phyloP scores from a whole-genome alignment of 2,113 vertebrate species.

The Callipepla squamata region DNA sequence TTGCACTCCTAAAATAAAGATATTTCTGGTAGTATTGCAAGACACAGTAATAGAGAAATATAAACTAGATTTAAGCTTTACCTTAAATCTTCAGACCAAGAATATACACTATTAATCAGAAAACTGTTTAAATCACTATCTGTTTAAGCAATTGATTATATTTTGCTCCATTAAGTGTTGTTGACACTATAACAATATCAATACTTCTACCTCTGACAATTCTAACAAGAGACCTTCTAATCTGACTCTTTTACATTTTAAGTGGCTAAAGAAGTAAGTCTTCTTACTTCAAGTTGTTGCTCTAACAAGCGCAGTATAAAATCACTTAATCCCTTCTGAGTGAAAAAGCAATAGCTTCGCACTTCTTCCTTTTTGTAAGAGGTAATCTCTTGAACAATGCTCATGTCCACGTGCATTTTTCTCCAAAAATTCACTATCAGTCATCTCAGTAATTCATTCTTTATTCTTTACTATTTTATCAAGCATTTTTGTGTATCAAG shows the following conservation, averaged over 20 bases:
- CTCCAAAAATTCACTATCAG: not conserved
- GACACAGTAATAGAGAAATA: not conserved
- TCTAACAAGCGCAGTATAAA: slow-evolving; percentile 25
- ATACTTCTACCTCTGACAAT: not conserved
- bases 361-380: not conserved
- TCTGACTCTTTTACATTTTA: not conserved
- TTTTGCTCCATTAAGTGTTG: not conserved
- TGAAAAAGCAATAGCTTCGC: not conserved
- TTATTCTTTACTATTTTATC: not conserved
- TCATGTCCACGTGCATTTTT: not conserved
- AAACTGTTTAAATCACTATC: not conserved
- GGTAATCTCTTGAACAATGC: not conserved
- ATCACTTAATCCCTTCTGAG: not conserved
- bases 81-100: slow-evolving; percentile 22
- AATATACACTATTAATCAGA: not conserved
- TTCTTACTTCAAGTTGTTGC: not conserved
- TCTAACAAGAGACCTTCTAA: not conserved
- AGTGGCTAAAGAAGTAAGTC: not conserved
- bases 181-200: not conserved
- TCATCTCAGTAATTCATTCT: not conserved
- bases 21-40: slow-evolving; percentile 2
- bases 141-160: not conserved
- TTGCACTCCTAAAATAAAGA: slow-evolving; percentile 36
- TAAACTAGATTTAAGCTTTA: not conserved
- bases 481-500: not conserved